Conservation (phyloP, 2,888 invertebrate genomes). For the Sthenelais limicola region DNA sequence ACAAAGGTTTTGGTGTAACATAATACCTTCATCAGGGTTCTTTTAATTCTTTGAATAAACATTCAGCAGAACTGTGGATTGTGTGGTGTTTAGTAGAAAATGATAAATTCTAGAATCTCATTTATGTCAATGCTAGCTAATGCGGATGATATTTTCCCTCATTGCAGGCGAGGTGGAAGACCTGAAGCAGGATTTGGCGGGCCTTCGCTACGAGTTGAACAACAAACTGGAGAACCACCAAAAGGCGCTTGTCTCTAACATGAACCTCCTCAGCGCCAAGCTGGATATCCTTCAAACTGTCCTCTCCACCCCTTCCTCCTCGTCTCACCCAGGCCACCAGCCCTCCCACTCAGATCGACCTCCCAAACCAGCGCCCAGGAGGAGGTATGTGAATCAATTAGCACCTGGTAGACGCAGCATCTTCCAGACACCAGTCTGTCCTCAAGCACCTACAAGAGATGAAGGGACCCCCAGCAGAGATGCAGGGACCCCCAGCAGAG, state of each 20-base stretch:
- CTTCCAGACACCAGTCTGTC: too few relatives aligned
- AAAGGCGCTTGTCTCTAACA: neutral
- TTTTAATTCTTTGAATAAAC: neutral
- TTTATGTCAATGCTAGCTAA: neutral
- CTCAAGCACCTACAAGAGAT: too few relatives aligned
- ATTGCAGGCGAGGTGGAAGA: slow-evolving; percentile 37
- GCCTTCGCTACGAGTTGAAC: slow-evolving; percentile 29
- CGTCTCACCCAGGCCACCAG: too few relatives aligned
- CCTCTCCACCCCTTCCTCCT: too few relatives aligned
- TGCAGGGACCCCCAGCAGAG: too few relatives aligned
- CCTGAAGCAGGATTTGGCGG: slow-evolving; percentile 37
- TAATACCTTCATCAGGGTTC: too few relatives aligned
- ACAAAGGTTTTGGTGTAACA: too few relatives aligned
- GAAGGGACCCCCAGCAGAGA: too few relatives aligned
- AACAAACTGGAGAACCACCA: slow-evolving; percentile 9
- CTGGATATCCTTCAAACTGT: slow-evolving; percentile 9
- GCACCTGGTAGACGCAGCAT: too few relatives aligned
- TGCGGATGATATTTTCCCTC: neutral
- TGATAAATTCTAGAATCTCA: neutral
- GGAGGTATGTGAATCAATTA: too few relatives aligned
- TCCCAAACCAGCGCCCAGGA: too few relatives aligned
- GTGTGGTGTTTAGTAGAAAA: neutral
- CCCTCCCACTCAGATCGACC: too few relatives aligned
- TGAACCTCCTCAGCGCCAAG: neutral
- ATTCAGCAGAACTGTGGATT: neutral